Evolutionary conservation across 64 coral and sea anemone genomes (phyloP), one percentile per base, ranked within the genome.

Genomic region (Pocillopora verrucosa): DNA sequence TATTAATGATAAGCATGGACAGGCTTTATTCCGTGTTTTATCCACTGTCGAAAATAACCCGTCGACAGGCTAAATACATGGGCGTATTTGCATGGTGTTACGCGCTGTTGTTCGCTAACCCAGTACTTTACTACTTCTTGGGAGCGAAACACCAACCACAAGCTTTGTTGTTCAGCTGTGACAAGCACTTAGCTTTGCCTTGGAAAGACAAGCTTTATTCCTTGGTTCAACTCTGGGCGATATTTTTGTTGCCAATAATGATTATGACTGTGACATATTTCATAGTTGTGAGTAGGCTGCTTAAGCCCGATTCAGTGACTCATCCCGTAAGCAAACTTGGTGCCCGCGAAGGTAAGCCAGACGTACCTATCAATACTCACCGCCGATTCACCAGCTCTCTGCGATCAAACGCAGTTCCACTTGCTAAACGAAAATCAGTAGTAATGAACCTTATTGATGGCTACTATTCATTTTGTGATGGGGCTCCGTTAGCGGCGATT

Each of bases 371-470:
- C 9, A 88, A 88, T 11, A 73, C 89, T 13, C 92, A 98, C 41
- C 92, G 84, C 26, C 78, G 91, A 76, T 82, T 95, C 69, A 83
- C 94, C 73, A 76, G 88, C 78, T 19, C 85, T 19, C 85, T 93
- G 34, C 88, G 89, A 20, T 87, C 97, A 73, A 93, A 99, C 56
- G 78, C 87, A 11, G 97, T 99, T 4, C 97, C 97, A n/a, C 69
- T 99, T 10, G 94, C 97, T 38, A 99, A 99, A 59, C 94, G 94
- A 62, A 89, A 94, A 63, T 88, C 97, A 34, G 88, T 99, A 12
- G 94, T 95, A 25, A 99, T 99, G 97, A 99, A 99, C 78, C 85
- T 99, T 30, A 99, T 99, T 35, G 97, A 99, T 95, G 93, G 92
- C 91, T 5, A 65, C 93, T 58, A n/a, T 99, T 95, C 75, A 59